Percentiles rank a stretch among this genome's conserved stretches.
Evolutionary conservation across 2,888 invertebrate genomes (phyloP).

Genomic region (Dasysyrphus albostriatus): DNA sequence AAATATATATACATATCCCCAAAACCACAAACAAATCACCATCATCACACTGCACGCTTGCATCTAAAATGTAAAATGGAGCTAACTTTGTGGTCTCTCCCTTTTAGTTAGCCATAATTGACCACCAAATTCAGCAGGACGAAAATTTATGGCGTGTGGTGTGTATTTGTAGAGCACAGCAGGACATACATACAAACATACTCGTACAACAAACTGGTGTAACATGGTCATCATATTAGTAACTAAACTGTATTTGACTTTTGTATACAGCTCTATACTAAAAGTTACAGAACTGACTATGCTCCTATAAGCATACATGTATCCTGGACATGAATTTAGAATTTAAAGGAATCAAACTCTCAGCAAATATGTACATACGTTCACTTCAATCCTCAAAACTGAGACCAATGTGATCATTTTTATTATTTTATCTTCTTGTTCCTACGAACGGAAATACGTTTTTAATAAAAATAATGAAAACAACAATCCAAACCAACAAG

Average conservation of each 20-base stretch:
- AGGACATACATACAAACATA: neutral
- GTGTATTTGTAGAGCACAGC: neutral
- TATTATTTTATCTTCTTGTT: neutral
- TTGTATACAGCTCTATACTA: neutral
- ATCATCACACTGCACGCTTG: slow-evolving; percentile 5
- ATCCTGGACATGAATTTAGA: neutral
- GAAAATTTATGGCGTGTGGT: neutral
- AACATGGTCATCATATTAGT: slow-evolving; percentile 22
- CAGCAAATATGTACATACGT: neutral
- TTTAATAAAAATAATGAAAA: slow-evolving; percentile 6
- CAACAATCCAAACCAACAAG: neutral
- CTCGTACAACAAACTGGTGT: slow-evolving; percentile 9
- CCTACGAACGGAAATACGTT: neutral
- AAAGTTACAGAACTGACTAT: neutral
- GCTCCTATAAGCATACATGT: neutral
- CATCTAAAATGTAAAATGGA: slow-evolving; percentile 6
- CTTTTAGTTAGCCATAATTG: slow-evolving; percentile 35
- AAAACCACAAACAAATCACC: slow-evolving; percentile 56
- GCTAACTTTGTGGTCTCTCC: slow-evolving; percentile 36
- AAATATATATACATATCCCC: neutral
- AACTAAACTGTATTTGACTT: slow-evolving; percentile 18
- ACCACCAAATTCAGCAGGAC: slow-evolving; percentile 24
- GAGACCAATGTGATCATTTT: neutral
- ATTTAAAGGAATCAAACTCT: neutral
- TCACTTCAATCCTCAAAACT: neutral